These are phyloP conservation scores for Halocynthia aurantium DNA, from an alignment of 23 tunicate genomes.

Conservation along the genomic window DNA sequence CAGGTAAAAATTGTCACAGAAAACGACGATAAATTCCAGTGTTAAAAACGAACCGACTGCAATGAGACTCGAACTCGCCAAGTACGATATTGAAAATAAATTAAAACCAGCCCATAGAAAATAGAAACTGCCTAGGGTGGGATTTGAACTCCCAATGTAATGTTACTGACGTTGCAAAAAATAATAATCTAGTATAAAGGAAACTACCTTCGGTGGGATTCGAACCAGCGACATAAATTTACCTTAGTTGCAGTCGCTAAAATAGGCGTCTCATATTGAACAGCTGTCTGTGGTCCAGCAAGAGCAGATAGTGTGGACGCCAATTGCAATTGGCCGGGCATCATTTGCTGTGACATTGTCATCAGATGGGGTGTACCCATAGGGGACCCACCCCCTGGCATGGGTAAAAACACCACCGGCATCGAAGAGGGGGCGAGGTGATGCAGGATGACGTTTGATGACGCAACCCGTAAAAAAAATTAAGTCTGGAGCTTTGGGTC, in stretches of 20 bases:
- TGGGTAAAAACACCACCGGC: slow-evolving; percentile 35
- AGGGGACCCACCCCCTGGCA: slow-evolving; percentile 11
- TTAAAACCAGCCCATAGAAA: too few relatives aligned
- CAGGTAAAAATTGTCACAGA: too few relatives aligned
- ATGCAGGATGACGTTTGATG: slow-evolving; percentile 20
- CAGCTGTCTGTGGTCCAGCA: slow-evolving; percentile 1
- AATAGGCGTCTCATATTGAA: slow-evolving; percentile 8
- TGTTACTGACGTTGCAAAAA: not conserved
- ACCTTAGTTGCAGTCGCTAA: slow-evolving; percentile 5
- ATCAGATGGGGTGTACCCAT: slow-evolving; percentile 22
- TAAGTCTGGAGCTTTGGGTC: too few relatives aligned
- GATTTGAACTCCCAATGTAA: too few relatives aligned
- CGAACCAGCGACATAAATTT: not conserved
- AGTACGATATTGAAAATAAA: too few relatives aligned
- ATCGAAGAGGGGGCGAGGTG: slow-evolving; percentile 32
- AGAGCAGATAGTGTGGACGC: slow-evolving; percentile 1
- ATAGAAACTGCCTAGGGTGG: too few relatives aligned
- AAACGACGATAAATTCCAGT: too few relatives aligned
- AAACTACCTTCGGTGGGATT: not conserved
- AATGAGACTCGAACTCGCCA: too few relatives aligned
- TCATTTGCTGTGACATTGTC: slow-evolving; percentile 6
- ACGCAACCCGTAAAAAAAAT: not conserved
- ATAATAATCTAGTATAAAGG: too few relatives aligned
- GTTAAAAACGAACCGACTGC: too few relatives aligned
- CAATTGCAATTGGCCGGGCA: slow-evolving; percentile 17